phyloP scores from a whole-genome alignment of 2,888 invertebrate species.

The Erebia epiphron region DNA sequence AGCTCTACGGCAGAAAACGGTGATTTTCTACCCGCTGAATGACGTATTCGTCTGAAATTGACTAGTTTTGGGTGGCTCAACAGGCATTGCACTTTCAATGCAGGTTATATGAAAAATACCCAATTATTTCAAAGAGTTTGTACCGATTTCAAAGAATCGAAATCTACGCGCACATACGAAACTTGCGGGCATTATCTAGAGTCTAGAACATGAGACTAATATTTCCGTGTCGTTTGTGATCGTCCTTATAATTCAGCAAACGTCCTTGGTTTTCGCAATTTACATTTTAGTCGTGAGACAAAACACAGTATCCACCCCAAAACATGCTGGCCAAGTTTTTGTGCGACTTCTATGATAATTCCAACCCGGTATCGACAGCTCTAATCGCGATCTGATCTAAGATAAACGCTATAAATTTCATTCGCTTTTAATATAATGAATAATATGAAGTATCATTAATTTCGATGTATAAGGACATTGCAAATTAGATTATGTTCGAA shows the following conservation, averaged over 20 bases:
- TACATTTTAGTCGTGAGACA: constrained; percentile 19
- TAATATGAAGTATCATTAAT: constrained; percentile 3
- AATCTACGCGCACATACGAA: no score
- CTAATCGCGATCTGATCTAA: constrained; percentile 10
- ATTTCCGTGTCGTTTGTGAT: not conserved
- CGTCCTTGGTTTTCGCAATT: constrained; percentile 6
- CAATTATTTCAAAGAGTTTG: no score
- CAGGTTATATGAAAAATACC: no score
- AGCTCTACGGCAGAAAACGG: no score
- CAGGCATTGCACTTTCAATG: no score
- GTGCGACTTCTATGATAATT: constrained; percentile 19
- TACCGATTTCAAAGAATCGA: no score
- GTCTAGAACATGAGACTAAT: not conserved
- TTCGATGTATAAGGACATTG: constrained; percentile 2
- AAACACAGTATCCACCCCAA: constrained; percentile 6
- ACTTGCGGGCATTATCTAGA: no score
- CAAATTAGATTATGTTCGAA: not conserved
- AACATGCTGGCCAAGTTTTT: constrained; percentile 12
- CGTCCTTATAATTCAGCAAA: not conserved
- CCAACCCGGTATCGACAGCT: not conserved
- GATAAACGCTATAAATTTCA: constrained; percentile 16
- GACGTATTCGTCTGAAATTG: no score
- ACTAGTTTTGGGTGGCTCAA: no score
- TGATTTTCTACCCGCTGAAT: no score
- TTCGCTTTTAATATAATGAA: constrained; percentile 11